These are phyloP conservation scores for Muscidifurax raptorellus DNA, from an alignment of 1,140 invertebrate species.

Conservation along the genomic window DNA sequence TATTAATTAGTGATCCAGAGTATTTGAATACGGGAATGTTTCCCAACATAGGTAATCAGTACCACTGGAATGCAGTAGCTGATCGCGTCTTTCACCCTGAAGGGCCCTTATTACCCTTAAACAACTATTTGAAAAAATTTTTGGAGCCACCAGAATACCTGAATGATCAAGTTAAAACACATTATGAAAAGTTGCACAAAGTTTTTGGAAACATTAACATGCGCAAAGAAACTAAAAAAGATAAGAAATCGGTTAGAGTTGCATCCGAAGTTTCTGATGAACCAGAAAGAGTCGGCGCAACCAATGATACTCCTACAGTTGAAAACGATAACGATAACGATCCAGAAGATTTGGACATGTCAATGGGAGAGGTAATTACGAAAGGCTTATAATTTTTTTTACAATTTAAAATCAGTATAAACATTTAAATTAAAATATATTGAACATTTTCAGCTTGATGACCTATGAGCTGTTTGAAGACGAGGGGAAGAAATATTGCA, in stretches of 20 bases:
- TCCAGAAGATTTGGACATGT: not conserved
- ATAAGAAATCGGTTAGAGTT: not conserved
- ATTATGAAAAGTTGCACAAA: constrained; percentile 9
- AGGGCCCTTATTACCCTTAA: not conserved
- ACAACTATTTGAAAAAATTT: constrained; percentile 33
- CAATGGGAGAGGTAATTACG: not conserved
- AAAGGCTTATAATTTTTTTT: constrained; percentile 1
- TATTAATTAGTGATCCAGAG: not conserved
- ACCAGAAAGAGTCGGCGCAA: not conserved
- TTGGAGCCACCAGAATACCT: constrained; percentile 18
- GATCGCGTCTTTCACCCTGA: constrained; percentile 52
- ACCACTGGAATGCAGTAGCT: constrained; percentile 54
- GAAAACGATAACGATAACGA: not conserved
- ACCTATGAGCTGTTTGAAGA: not conserved
- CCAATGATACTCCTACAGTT: not conserved
- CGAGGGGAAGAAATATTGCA: no score
- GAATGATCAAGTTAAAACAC: not conserved
- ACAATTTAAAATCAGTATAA: not conserved
- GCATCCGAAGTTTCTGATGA: not conserved
- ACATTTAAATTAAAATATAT: not conserved
- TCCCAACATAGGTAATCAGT: constrained; percentile 47
- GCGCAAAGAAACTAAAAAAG: not conserved
- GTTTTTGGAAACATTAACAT: constrained; percentile 1
- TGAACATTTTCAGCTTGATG: not conserved
- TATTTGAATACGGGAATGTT: constrained; percentile 42